Percentiles rank a stretch among this genome's conserved stretches.
phyloP scores from a whole-genome alignment of 1,140 invertebrate species.

The Thereuonema tuberculata region DNA sequence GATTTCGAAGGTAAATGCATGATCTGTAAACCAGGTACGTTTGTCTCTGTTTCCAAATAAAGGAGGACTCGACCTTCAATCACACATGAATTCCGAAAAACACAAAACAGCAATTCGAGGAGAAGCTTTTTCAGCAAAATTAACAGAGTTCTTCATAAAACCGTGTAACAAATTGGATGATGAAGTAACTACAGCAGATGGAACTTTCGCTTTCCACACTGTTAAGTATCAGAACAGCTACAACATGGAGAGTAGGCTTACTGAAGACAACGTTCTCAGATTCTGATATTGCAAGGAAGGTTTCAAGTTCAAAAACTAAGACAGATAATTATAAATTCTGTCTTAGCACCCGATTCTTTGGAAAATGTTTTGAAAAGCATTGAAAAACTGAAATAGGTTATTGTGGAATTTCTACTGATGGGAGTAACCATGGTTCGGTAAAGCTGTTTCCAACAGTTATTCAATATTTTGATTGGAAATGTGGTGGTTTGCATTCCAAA shows the following conservation, averaged over 20 bases:
- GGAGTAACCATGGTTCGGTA: slow-evolving; percentile 1
- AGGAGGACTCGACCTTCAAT: not conserved
- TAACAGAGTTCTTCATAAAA: not conserved
- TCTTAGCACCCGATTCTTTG: slow-evolving; percentile 3
- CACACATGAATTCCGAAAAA: not conserved
- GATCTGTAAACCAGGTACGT: not conserved
- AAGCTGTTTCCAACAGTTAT: slow-evolving; percentile 12
- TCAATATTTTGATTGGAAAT: not conserved
- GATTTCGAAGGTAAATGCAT: not conserved
- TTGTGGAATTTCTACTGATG: slow-evolving; percentile 1
- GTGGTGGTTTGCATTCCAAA: not conserved
- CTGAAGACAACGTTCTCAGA: slow-evolving; percentile 10
- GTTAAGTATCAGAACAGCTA: slow-evolving; percentile 20
- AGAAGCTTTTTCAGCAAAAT: not conserved
- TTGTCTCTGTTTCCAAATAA: not conserved
- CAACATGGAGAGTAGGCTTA: slow-evolving; percentile 17
- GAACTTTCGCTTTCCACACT: slow-evolving; percentile 20
- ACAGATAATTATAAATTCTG: slow-evolving; percentile 6
- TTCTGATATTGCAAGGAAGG: slow-evolving; percentile 10
- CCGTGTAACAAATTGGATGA: not conserved
- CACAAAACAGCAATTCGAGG: not conserved
- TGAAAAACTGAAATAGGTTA: not conserved
- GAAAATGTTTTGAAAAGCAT: not conserved
- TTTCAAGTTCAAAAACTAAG: slow-evolving; percentile 11
- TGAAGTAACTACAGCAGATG: slow-evolving; percentile 11